Evolutionary conservation across 1,140 invertebrate genomes (phyloP).

Genomic region (Apis dorsata): DNA sequence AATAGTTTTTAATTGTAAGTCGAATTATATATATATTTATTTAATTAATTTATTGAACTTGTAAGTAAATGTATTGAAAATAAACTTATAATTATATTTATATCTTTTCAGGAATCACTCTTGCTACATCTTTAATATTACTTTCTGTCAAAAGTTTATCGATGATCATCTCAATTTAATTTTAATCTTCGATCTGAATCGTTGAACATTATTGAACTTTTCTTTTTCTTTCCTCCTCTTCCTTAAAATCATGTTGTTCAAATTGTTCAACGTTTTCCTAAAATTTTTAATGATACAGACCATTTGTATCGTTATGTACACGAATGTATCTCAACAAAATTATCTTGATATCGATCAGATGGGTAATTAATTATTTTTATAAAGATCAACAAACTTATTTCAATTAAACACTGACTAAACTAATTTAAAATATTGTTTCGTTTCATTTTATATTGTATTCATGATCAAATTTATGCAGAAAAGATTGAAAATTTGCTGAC

Average conservation of each 20-base stretch:
- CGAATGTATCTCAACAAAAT: no score
- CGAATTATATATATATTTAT: constrained; percentile 50
- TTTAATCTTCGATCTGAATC: constrained; percentile 46
- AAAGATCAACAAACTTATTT: neutral
- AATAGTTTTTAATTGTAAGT: constrained; percentile 46
- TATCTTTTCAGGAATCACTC: no score
- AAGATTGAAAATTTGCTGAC: neutral
- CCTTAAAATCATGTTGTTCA: constrained; percentile 36
- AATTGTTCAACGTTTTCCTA: constrained; percentile 13
- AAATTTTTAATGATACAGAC: neutral
- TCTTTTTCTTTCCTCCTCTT: neutral
- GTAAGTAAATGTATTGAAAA: constrained; percentile 48
- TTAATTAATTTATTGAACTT: constrained; percentile 64
- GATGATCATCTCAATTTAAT: constrained; percentile 40
- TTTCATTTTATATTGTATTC: neutral
- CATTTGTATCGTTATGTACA: neutral
- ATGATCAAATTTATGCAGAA: neutral
- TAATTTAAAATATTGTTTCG: neutral
- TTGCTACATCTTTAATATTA: no score
- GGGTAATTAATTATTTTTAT: neutral
- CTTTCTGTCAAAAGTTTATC: constrained; percentile 61
- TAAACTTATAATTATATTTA: neutral
- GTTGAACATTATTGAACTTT: constrained; percentile 36
- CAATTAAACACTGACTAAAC: neutral
- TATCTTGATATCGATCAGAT: no score